Base-by-base conservation (phyloP, 2,888 invertebrate genomes). In the Tortricodes alternella region DNA sequence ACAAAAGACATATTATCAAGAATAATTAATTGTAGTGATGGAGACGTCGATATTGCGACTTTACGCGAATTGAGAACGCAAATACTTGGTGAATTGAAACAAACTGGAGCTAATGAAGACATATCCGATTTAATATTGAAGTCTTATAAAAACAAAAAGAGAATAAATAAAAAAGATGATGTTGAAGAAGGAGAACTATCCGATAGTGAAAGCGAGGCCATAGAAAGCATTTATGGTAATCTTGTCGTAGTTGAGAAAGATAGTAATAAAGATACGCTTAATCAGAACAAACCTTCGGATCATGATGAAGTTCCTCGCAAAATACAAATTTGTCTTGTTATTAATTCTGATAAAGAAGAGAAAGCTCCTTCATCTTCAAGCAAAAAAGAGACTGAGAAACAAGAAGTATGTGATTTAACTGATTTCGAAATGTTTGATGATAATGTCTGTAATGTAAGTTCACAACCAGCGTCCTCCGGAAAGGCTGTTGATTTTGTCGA, bases 181-280 rank as follows among this genome's bases (percentile, higher is more conserved):
- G 70, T 89, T 11, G 89, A 89, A 70, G 89, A 90, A 70, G 90
- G 90, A 3, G 90, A 90, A 70, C 60, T 90, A 37, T 89, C 89
- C 7, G 90, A 90, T 50, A 89, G 89, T 66, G 90, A 87, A 66
- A 89, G 89, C 69, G 89, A 90, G 70, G 75, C 81, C 3, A 89
- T 89, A 59, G 80, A 83, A 70, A 89, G 76, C 59, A 76, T 90
- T 44, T 90, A 89, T 59, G 85, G 87, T 16, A 88, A 81, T 62
- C 68, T 89, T 56, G 75, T 85, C 2, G 68, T 84, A 15, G 61
- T 74, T 39, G 75, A 78, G 53, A 74, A 74, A 64, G 72, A 73
- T 35, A 68, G 74, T 51, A 60, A 32, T 39, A 57, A 51, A 38
- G 49, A 51, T n/a, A 43, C 62, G 2, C 24, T 50, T 37, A 65